Conservation (phyloP, 2,888 invertebrate genomes). For the Thecocarcelia acutangulata region DNA sequence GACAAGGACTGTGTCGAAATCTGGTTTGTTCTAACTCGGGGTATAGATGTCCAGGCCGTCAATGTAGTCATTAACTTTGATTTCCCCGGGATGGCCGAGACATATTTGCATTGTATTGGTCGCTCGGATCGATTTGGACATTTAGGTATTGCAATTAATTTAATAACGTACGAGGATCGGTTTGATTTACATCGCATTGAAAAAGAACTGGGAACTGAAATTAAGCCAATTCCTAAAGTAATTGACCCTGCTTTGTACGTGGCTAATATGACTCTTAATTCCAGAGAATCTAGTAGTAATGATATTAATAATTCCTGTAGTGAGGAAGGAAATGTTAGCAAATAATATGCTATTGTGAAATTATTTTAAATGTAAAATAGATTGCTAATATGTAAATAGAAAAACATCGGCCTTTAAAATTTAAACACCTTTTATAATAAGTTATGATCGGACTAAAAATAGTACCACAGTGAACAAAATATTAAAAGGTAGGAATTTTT, state of each 20-base stretch:
- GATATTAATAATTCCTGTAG: constrained; percentile 80
- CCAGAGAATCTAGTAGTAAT: constrained; percentile 75
- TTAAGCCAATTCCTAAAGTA: constrained; percentile 99
- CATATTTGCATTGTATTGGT: constrained; percentile 99
- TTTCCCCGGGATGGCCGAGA: constrained; percentile 99
- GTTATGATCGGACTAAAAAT: too few relatives aligned
- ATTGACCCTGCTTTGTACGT: constrained; percentile 99
- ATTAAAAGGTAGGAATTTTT: too few relatives aligned
- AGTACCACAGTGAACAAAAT: too few relatives aligned
- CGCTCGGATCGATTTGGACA: too few relatives aligned
- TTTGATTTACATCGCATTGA: too few relatives aligned
- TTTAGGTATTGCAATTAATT: too few relatives aligned
- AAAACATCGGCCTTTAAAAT: too few relatives aligned
- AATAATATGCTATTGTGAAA: constrained; percentile 79
- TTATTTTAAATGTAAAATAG: too few relatives aligned
- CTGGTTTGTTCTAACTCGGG: constrained; percentile 97
- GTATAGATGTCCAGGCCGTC: constrained; percentile 99
- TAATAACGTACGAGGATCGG: too few relatives aligned
- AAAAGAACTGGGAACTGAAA: constrained; percentile 99
- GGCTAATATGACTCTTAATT: constrained; percentile 84
- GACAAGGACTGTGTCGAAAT: constrained; percentile 98
- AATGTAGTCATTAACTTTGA: constrained; percentile 99
- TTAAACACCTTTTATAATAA: too few relatives aligned
- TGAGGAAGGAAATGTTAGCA: constrained; percentile 81
- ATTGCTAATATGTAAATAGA: too few relatives aligned